Evolutionary conservation across 2,888 invertebrate species (phyloP).

Genomic region (Oligia strigilis): DNA sequence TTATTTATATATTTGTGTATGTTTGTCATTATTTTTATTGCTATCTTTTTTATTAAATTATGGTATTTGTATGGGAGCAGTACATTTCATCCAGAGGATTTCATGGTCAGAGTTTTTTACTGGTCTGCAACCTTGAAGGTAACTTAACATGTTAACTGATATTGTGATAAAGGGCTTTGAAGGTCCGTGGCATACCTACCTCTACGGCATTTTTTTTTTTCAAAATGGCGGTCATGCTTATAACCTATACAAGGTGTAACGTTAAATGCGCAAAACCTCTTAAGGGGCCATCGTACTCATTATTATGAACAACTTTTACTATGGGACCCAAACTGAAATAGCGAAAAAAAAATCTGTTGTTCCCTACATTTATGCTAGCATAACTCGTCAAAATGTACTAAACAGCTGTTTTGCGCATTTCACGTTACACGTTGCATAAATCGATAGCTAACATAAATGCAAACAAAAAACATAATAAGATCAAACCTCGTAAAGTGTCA

Average conservation of each 20-base stretch:
- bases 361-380: no score
- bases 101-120: neutral
- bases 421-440: no score
- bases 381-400: no score
- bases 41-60: slow-evolving; percentile 1
- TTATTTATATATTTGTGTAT: slow-evolving; percentile 43
- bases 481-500: neutral
- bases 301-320: no score
- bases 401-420: no score
- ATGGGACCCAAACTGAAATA: no score
- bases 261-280: no score
- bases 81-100: neutral
- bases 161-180: neutral
- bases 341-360: no score
- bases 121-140: neutral
- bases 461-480: neutral
- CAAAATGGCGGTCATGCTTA: neutral
- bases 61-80: neutral
- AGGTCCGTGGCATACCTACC: neutral
- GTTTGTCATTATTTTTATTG: slow-evolving; percentile 35
- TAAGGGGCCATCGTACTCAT: no score
- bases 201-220: neutral
- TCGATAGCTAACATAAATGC: neutral
- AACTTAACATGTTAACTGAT: neutral
- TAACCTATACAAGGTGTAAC: no score